These are phyloP conservation scores for Microctonus aethiopoides DNA, from an alignment of 2,888 invertebrate species.

Conservation along the genomic window DNA sequence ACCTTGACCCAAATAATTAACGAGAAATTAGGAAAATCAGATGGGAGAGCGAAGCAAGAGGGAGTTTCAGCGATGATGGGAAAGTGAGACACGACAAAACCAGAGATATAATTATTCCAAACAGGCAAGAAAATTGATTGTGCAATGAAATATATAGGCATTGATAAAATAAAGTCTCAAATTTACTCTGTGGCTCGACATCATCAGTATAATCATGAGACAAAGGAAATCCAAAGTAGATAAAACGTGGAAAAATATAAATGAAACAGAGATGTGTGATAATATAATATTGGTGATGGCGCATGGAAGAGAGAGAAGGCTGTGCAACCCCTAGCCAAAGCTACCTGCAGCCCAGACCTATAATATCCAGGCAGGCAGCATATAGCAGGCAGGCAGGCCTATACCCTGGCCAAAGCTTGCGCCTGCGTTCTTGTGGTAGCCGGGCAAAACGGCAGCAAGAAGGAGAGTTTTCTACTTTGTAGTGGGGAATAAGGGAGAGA, in stretches of 20 bases:
- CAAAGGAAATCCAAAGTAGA: background rate
- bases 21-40: constrained; percentile 57
- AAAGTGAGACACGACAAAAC: background rate
- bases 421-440: constrained; percentile 48
- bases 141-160: background rate
- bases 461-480: background rate
- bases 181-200: constrained; percentile 1
- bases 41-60: constrained; percentile 5
- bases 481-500: background rate
- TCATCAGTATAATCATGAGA: background rate
- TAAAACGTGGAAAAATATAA: background rate
- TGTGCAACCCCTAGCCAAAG: constrained; percentile 49
- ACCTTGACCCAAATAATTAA: constrained; percentile 58
- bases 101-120: background rate
- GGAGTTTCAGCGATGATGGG: background rate
- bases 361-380: constrained; percentile 48
- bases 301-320: background rate
- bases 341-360: constrained; percentile 62
- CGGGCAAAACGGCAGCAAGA: constrained; percentile 23
- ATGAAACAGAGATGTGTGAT: background rate
- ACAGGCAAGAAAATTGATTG: background rate
- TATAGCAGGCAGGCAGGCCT: constrained; percentile 51
- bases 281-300: background rate
- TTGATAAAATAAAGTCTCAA: background rate
- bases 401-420: constrained; percentile 62